Base-by-base conservation (phyloP, 2,797 vertebrate genomes). In the Leptodactylus fallax region DNA sequence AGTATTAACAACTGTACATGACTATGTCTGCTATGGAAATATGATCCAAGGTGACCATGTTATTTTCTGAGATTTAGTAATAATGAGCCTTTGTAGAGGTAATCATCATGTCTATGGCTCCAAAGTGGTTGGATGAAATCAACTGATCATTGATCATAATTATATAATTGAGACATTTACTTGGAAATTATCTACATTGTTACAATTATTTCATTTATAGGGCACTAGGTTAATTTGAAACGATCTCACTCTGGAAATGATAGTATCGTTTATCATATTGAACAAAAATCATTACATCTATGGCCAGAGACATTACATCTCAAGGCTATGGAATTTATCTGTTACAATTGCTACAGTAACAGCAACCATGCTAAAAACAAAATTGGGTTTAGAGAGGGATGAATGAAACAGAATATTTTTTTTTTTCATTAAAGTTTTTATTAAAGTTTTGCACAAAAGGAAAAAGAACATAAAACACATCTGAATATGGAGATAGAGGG, bases 221-320 rank as follows among this genome's bases (percentile, higher is more conserved):
- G 47, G 72, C 72, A 51, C 49, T 7, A 16, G 72, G 72, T 77
- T 77, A 51, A 77, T 77, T 77, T n/a, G 49, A 53, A 23, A 51
- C 21, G 23, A 77, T 51, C 21, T 77, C 13, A 6, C 49, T 47
- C 21, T 77, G 72, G 21, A 9, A 67, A 76, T 76, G n/a, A n/a
- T 53, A 77, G 72, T 51, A 53, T 51, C 11, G 23, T 77, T n/a
- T 77, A 51, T 77, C 21, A 51, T 23, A 53, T 53, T 77, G 51
- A 77, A n/a, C 49, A 77, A 51, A 51, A 77, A 53, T 23, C 5
- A 53, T 77, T 77, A 77, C 49, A 51, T 77, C 49, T 51, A 21
- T 72, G 36, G 17, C 21, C 71, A 74, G 45, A 36, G 36, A 36
- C 36, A 17, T 19, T 19, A 36, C 36, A 17, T 19, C 19, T 74